Conservation (phyloP, 2,888 invertebrate species). For the Anodontia alba region DNA sequence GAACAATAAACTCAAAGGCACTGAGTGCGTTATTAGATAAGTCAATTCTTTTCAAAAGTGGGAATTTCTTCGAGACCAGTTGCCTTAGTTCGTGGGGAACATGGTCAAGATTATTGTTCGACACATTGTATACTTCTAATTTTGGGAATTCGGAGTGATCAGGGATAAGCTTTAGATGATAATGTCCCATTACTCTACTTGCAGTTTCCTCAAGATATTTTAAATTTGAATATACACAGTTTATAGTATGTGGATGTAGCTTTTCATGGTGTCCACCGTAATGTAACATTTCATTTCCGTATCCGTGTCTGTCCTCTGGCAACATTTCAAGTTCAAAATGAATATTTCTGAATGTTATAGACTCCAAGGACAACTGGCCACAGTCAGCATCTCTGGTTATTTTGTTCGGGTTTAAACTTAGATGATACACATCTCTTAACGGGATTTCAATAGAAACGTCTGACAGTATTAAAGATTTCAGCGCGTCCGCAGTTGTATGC, state of each 20-base stretch:
- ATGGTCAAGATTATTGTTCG: conserved; percentile 48
- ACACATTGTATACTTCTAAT: conserved; percentile 60
- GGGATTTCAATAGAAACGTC: conserved; percentile 48
- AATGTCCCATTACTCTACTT: conserved; percentile 48
- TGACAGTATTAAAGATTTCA: conserved; percentile 35
- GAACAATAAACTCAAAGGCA: conserved; percentile 51
- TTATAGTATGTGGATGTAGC: background rate
- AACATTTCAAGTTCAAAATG: conserved; percentile 52
- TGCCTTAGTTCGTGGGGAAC: conserved; percentile 44
- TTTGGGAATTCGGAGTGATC: conserved; percentile 53
- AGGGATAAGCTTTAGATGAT: conserved; percentile 52
- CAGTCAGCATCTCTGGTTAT: conserved; percentile 55
- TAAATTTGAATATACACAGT: conserved; percentile 45
- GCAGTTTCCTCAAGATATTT: conserved; percentile 56
- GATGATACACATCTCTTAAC: conserved; percentile 29
- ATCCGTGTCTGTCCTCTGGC: conserved; percentile 44
- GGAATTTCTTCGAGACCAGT: conserved; percentile 51
- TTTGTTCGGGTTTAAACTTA: conserved; percentile 33
- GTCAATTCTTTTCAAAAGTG: conserved; percentile 45
- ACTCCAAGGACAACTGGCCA: conserved; percentile 51
- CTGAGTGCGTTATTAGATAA: conserved; percentile 52
- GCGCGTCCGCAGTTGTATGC: conserved; percentile 31
- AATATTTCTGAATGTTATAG: conserved; percentile 42
- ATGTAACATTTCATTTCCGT: background rate
- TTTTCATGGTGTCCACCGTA: background rate